Percentiles rank a stretch among this genome's conserved stretches.
Evolutionary conservation across 2,797 vertebrate genomes (phyloP).

Genomic region (Otus scops): DNA sequence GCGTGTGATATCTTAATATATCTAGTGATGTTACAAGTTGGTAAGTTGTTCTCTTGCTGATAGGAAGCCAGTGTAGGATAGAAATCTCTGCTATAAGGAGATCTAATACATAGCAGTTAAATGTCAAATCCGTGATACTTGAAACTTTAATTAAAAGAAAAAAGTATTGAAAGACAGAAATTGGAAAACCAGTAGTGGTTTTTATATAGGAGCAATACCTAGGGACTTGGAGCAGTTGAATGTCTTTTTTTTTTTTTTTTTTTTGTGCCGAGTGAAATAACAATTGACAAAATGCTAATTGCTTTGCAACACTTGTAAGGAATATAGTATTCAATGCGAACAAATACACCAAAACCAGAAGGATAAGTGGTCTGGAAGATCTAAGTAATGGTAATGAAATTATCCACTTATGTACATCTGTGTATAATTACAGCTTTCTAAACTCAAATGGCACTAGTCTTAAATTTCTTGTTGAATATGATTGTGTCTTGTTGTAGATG

Average conservation of each 20-base stretch:
- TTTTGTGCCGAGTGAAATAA: neutral
- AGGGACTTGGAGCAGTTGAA: neutral
- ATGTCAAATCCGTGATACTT: conserved; percentile 24
- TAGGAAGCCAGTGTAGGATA: neutral
- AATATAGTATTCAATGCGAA: neutral
- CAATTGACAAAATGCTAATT: neutral
- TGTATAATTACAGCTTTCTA: conserved; percentile 7
- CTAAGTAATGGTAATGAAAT: neutral
- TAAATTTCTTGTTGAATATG: neutral
- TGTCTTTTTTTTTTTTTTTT: neutral
- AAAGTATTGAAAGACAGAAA: neutral
- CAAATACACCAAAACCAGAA: neutral
- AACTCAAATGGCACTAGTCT: neutral
- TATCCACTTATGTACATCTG: neutral
- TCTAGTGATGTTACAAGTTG: neutral
- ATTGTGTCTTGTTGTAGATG: neutral
- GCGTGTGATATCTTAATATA: neutral
- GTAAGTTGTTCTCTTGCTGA: neutral
- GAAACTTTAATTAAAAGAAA: neutral
- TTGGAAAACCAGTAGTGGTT: neutral
- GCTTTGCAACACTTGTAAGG: neutral
- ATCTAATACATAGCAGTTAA: conserved; percentile 1
- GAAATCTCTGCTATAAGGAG: conserved; percentile 22
- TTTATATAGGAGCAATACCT: neutral
- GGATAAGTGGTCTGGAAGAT: neutral